Evolutionary conservation across 2,797 vertebrate species (phyloP), one percentile per base, ranked within the genome.

Genomic region (Salmo trutta): DNA sequence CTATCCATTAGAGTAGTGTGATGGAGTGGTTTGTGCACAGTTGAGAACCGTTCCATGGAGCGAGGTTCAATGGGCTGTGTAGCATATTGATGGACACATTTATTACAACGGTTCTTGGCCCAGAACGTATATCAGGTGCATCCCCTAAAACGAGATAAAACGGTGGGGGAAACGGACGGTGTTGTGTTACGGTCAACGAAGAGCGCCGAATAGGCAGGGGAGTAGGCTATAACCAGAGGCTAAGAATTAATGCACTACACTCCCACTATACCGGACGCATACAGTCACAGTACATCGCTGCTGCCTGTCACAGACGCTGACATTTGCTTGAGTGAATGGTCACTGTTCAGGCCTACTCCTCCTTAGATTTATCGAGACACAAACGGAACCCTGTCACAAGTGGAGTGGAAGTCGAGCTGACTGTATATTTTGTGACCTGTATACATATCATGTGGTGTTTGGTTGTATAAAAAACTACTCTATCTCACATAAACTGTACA

Each of bases 101-200:
- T 82, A 85, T 84, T 85, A 81, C 75, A 79, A 41, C 77, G 47
- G 75, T 75, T 79, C 78, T 59, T 81, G 52, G 0, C 56, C 82
- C 77, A 80, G 78, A 80, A 56, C 79, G 62, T 75, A 73, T 88
- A 87, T 93, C 90, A 90, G 89, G 88, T 93, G 90, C 86, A 88
- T 83, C 86, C 85, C 81, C 88, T 89, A 87, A 90, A 89, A 86
- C 59, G 66, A 87, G 85, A 88, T 88, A 81, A 88, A 91, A 80
- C 87, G 66, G 87, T 64, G 75, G 86, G 88, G 87, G 82, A 62
- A 83, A 81, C 76, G 1, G 21, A 36, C 0, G 82, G 41, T 89
- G 81, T 92, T 83, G 83, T 76, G 83, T 93, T 92, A 91, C 90
- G 74, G 89, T 90, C 79, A 84, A 65, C 15, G 36, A 31, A 82